Percentiles rank a stretch among this genome's conserved stretches.
phyloP scores from a whole-genome alignment of 2,113 vertebrate genomes.

The Ictalurus punctatus region DNA sequence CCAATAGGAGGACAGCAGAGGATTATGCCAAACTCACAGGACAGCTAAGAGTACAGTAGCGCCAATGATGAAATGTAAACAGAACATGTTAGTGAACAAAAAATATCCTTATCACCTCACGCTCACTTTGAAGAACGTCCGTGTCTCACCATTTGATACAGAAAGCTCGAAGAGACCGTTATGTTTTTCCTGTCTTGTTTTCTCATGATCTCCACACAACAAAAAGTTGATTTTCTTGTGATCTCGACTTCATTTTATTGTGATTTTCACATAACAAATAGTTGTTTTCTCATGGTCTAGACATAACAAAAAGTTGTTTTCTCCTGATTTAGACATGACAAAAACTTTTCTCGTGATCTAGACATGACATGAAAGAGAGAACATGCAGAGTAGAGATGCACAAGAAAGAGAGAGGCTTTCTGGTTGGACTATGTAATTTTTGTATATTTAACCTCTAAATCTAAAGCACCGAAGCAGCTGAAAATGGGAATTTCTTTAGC shows the following conservation, averaged over 20 bases:
- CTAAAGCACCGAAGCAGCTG: not conserved
- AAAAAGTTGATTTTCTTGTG: too few relatives aligned
- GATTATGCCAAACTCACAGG: not conserved
- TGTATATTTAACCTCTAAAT: not conserved
- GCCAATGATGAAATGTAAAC: not conserved
- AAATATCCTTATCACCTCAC: not conserved
- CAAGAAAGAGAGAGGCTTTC: not conserved
- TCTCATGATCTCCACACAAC: too few relatives aligned
- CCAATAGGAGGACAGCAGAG: not conserved
- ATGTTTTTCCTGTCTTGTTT: too few relatives aligned
- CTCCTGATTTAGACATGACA: too few relatives aligned
- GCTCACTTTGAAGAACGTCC: not conserved
- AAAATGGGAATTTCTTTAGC: not conserved
- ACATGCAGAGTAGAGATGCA: not conserved
- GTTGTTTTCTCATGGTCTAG: too few relatives aligned
- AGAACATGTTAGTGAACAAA: not conserved
- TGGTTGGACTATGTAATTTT: too few relatives aligned
- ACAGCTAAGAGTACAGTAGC: not conserved
- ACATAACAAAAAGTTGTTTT: too few relatives aligned
- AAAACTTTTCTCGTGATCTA: too few relatives aligned
- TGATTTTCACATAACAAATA: too few relatives aligned
- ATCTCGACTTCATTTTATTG: too few relatives aligned
- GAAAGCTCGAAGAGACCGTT: too few relatives aligned
- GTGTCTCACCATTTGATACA: not conserved
- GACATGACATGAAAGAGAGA: too few relatives aligned